A percentile compares a stretch with the other conserved stretches of the same genome.
phyloP scores from a whole-genome alignment of 2,113 vertebrate species.

The Zootoca vivipara region DNA sequence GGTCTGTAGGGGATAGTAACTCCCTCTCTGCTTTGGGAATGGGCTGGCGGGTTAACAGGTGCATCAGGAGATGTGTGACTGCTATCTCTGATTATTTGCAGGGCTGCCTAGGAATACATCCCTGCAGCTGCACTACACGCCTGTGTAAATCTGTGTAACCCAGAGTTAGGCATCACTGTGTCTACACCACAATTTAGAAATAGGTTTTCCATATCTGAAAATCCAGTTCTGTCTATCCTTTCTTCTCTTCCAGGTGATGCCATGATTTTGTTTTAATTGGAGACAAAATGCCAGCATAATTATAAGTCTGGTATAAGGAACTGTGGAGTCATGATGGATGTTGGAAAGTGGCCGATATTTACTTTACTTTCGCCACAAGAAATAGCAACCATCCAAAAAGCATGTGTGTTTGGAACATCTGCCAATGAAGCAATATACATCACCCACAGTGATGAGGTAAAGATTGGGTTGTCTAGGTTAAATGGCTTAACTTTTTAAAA shows the following conservation, averaged over 20 bases:
- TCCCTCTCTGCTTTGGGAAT: too few relatives aligned
- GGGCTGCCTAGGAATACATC: too few relatives aligned
- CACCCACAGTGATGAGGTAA: constrained; percentile 90
- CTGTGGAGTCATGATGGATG: constrained; percentile 88
- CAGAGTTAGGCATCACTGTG: too few relatives aligned
- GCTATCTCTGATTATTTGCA: too few relatives aligned
- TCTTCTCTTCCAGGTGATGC: neutral
- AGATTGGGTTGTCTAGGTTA: neutral
- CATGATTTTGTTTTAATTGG: constrained; percentile 26
- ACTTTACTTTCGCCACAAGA: constrained; percentile 89
- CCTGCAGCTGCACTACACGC: too few relatives aligned
- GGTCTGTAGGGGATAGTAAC: too few relatives aligned
- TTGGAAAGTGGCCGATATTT: constrained; percentile 96
- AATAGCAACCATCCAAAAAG: constrained; percentile 84
- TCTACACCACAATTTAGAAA: too few relatives aligned
- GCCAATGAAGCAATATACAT: constrained; percentile 94
- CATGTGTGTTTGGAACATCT: constrained; percentile 91
- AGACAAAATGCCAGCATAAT: constrained; percentile 48
- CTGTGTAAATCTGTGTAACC: too few relatives aligned
- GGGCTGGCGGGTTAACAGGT: too few relatives aligned
- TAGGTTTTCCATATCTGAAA: too few relatives aligned
- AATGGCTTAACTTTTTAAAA: too few relatives aligned
- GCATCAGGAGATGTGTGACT: too few relatives aligned
- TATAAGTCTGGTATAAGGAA: constrained; percentile 56
- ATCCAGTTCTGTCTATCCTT: accelerated